Evolutionary conservation across 53 echinoderm and acorn worm species (phyloP).

Genomic region (Henricia sp.): DNA sequence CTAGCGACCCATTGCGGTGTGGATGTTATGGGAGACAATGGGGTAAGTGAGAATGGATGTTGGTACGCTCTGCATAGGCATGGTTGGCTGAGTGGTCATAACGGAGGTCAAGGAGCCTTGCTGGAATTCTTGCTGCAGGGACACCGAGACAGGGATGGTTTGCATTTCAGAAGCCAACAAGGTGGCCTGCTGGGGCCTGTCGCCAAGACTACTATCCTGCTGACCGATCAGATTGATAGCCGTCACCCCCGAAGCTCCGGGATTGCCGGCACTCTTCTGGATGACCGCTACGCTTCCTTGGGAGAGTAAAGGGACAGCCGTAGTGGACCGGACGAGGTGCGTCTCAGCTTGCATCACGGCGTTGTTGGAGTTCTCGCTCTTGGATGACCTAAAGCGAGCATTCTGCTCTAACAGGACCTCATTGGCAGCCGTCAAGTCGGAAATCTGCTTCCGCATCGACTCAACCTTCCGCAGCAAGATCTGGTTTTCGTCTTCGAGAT

Average conservation of each 20-base stretch:
- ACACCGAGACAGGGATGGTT: constrained; percentile 67
- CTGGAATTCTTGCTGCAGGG: constrained; percentile 66
- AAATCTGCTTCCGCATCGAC: constrained; percentile 88
- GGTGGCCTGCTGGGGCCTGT: constrained; percentile 14
- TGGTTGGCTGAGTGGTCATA: constrained; percentile 68
- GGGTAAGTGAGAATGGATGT: constrained; percentile 94
- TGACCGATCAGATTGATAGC: constrained; percentile 66
- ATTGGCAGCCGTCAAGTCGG: constrained; percentile 91
- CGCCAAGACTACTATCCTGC: constrained; percentile 42
- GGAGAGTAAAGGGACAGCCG: constrained; percentile 71
- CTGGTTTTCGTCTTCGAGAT: constrained; percentile 89
- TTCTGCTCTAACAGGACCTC: constrained; percentile 98
- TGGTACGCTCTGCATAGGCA: constrained; percentile 78
- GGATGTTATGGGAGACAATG: constrained; percentile 79
- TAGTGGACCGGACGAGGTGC: constrained; percentile 86
- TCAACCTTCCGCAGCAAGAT: constrained; percentile 85
- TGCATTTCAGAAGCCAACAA: constrained; percentile 48
- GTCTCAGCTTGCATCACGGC: constrained; percentile 88
- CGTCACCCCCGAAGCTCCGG: constrained; percentile 70
- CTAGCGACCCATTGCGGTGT: constrained; percentile 61
- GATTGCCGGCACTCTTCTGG: constrained; percentile 67
- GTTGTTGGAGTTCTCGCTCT: constrained; percentile 61
- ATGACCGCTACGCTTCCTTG: constrained; percentile 76
- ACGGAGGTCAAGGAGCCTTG: constrained; percentile 75
- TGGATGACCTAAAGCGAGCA: constrained; percentile 86